Evolutionary conservation across 2,797 vertebrate genomes (phyloP), one percentile per base, ranked within the genome.

Genomic region (Sternarchorhynchus goeldii): DNA sequence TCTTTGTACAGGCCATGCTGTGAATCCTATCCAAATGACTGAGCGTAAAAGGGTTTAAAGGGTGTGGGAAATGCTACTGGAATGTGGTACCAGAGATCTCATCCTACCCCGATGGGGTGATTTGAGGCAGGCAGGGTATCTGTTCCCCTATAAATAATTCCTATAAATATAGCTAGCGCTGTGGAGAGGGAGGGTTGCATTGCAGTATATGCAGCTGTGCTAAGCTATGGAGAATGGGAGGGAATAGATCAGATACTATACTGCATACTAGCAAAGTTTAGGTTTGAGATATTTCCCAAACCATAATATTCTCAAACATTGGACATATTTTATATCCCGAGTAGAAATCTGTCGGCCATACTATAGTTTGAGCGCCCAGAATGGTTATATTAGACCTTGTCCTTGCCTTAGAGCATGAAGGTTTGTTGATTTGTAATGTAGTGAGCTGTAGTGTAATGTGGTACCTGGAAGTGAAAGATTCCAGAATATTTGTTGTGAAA

Each of bases 401-500:
- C 32, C 14, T 63, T 16, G 16, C 14, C 17, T 63, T 18, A 34
- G 5, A 18, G 18, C 1, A 29, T n/a, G 45, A 50, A 50, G 45
- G 12, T 14, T 29, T 21, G 55, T 62, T 34, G 4, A 21, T 45
- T 56, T 10, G 8, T n/a, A 17, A 68, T 29, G 5, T 39, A 50
- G 32, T 4, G 12, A 18, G 20, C 17, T 7, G n/a, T 17, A 58
- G 29, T 39, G 41, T 39, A 10, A 2, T 39, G 25, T n/a, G 20
- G 32, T 87, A 88, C 88, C 87, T 86, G 85, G 70, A 87, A 88
- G 75, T 88, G 87, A 69, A 87, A 89, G 50, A 88, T 88, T 70
- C 88, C 88, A 5, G 83, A 85, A 41, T 89, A 88, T 55, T 84
- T 65, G 0, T 80, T 75, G 65, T 83, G 84, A 57, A 89, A 89